Evolutionary conservation across 2,113 vertebrate species (phyloP), one percentile per base, ranked within the genome.

Genomic region (Paracanthobrama guichenoti): DNA sequence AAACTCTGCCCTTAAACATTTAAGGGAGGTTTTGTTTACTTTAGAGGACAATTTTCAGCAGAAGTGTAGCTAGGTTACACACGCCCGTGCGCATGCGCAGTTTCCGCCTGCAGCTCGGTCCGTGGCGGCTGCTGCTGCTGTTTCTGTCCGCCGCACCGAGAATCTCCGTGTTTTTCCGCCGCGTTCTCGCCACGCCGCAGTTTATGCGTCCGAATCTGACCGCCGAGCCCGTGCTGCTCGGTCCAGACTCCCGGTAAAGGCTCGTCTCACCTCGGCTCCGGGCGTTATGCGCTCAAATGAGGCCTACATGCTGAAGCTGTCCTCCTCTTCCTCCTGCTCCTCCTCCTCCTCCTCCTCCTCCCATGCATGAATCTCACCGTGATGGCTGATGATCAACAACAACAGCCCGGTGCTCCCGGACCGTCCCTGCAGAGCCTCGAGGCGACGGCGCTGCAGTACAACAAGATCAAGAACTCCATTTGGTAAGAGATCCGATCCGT

Each of bases 391-490:
- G 96, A 96, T 94, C 95, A 95, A 94, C 95, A 95, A 91, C 95
- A 94, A 88, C 91, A 94, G 87, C 91, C 95, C 91, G 95, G 94
- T 91, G 81, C 77, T 84, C 81, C 93, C 90, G 79, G 91, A 91
- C 89, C 94, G 92, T 91, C 93, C 92, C 95, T 97, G 89, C 96
- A 96, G 90, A 96, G 96, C 88, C 93, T 95, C 62, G 97, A 98
- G 91, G 97, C 97, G 44, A 96, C 92, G 92, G 96, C 96, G 89
- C 93, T 98, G 92, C 97, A 97, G 92, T 96, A 95, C 94, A 96
- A 95, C 94, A 97, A 97, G 94, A 97, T 97, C 92, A 96, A 96
- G 93, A 97, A 95, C 93, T 98, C 96, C 84, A 97, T 98, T 94
- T 97, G 97, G 97, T 97, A 93, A 97, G 94, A 90, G 3, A 44